These are phyloP conservation scores for Mobula birostris DNA, from an alignment of 2,113 vertebrate genomes.

Conservation along the genomic window DNA sequence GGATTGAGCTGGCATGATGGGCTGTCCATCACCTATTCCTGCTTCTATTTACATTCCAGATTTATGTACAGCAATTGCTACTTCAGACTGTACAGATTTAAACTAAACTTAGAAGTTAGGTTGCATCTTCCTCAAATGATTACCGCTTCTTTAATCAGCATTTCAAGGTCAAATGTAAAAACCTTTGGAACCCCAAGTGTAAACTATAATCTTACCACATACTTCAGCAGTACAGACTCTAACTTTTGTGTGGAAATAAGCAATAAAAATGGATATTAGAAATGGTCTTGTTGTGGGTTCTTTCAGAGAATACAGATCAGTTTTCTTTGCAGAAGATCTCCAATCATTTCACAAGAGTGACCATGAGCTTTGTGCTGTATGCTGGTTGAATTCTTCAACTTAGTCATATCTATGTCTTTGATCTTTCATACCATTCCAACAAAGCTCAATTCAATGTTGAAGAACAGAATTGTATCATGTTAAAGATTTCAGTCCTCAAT, in stretches of 20 bases:
- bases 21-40: too few species aligned
- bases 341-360: too few species aligned
- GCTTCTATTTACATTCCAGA: too few species aligned
- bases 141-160: not conserved
- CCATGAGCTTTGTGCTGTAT: too few species aligned
- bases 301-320: not conserved
- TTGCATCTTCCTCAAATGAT: not conserved
- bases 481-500: too few species aligned
- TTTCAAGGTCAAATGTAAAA: not conserved
- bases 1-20: too few species aligned
- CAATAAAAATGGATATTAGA: not conserved
- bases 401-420: too few species aligned
- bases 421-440: too few species aligned
- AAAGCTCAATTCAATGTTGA: too few species aligned
- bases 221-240: not conserved
- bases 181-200: not conserved
- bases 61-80: not conserved
- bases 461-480: too few species aligned
- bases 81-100: not conserved
- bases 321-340: too few species aligned
- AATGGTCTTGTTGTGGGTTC: not conserved
- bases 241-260: not conserved
- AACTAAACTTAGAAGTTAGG: not conserved
- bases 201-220: not conserved
- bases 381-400: too few species aligned